Evolutionary conservation across 1,140 invertebrate species (phyloP).

Genomic region (Arion vulgaris): DNA sequence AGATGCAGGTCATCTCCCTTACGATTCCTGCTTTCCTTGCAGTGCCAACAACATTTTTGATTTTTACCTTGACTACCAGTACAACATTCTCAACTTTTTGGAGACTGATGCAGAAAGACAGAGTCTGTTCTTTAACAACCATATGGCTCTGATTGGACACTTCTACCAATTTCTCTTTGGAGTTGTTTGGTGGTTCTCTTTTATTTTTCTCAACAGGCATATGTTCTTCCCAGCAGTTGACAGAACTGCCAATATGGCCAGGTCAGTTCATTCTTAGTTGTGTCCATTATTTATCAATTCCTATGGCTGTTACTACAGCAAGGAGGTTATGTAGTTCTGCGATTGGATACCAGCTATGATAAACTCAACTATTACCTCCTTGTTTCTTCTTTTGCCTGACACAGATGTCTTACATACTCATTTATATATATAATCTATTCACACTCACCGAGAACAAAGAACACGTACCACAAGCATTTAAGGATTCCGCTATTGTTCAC

Average conservation of each 20-base stretch:
- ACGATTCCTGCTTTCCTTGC: conserved; percentile 55
- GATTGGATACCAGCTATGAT: too few relatives aligned
- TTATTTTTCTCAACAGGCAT: conserved; percentile 96
- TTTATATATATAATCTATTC: too few relatives aligned
- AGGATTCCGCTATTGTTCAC: too few relatives aligned
- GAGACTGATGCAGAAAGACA: not conserved
- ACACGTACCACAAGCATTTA: too few relatives aligned
- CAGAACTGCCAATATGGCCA: conserved; percentile 94
- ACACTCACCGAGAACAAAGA: too few relatives aligned
- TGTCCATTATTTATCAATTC: too few relatives aligned
- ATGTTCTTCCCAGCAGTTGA: conserved; percentile 98
- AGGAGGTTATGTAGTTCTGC: too few relatives aligned
- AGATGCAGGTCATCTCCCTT: conserved; percentile 61
- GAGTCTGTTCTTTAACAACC: not conserved
- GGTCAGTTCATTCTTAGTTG: conserved; percentile 73
- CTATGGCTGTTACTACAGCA: too few relatives aligned
- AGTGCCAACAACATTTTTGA: conserved; percentile 50
- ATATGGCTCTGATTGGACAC: not conserved
- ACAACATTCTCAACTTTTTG: not conserved
- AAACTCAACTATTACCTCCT: too few relatives aligned
- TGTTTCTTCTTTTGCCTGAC: too few relatives aligned
- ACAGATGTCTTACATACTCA: too few relatives aligned
- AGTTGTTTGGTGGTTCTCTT: conserved; percentile 79
- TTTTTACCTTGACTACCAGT: conserved; percentile 22
- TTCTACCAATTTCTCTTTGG: conserved; percentile 39